Conservation (phyloP, 2,888 invertebrate genomes). For the Exocentrus adspersus region DNA sequence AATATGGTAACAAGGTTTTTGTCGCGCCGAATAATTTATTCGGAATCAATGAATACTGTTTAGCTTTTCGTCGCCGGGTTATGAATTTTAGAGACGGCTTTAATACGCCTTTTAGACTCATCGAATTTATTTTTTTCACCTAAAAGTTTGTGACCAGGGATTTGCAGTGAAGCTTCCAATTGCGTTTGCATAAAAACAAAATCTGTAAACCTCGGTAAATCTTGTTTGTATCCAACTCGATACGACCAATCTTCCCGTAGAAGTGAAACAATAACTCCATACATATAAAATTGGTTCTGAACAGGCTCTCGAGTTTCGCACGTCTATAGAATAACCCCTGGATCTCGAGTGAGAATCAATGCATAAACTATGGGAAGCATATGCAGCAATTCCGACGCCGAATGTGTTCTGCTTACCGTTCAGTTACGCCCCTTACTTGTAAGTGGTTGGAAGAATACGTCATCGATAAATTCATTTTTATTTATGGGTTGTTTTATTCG, state of each 20-base stretch:
- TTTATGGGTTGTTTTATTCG: constrained; percentile 31
- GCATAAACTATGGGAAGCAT: constrained; percentile 50
- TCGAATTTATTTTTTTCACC: too few relatives aligned
- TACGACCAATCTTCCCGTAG: not conserved
- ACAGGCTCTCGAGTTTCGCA: constrained; percentile 7
- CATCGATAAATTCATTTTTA: constrained; percentile 34
- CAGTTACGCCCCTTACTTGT: constrained; percentile 22
- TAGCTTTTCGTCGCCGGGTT: constrained; percentile 13
- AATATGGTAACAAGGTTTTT: constrained; percentile 47
- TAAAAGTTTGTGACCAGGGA: too few relatives aligned
- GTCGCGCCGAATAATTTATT: constrained; percentile 33
- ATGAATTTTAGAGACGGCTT: constrained; percentile 9
- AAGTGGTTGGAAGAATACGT: constrained; percentile 24
- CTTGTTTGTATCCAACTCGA: not conserved
- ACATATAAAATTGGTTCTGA: constrained; percentile 11
- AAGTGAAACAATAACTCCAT: constrained; percentile 16
- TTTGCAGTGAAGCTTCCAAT: too few relatives aligned
- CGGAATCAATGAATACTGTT: constrained; percentile 24
- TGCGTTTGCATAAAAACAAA: too few relatives aligned
- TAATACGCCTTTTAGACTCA: not conserved
- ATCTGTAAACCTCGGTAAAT: not conserved
- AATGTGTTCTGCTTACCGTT: constrained; percentile 22
- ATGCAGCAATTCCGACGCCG: constrained; percentile 36
- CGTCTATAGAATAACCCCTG: constrained; percentile 16
- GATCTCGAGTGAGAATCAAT: constrained; percentile 41